Evolutionary conservation across 92 coral and sea anemone species (phyloP), one percentile per base, ranked within the genome.

Genomic region (Paragorgia papillata): DNA sequence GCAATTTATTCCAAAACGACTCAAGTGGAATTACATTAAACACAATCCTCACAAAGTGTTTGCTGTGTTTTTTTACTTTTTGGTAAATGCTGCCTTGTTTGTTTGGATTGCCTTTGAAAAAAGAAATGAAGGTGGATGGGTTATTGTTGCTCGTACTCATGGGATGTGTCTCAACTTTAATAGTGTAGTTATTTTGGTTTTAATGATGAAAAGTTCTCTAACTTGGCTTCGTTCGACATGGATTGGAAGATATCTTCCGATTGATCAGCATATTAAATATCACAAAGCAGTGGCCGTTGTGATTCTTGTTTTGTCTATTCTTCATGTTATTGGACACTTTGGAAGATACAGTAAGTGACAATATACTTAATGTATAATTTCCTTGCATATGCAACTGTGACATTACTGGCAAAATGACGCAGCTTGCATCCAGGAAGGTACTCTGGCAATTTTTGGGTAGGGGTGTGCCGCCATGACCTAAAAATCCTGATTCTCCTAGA

Each of bases 121-220:
- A 35, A 71, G 27, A 39, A 37, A 71, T 35, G 78, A 71, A 55
- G 51, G 78, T 26, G 63, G 25, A 22, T 71, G 78, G 78, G 58
- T 71, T 4, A 71, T 71, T 19, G 35, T 71, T 71, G 78, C 78
- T 53, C 78, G 78, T 20, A 21, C 50, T 26, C 50, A 53, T 33
- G 78, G 78, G 21, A 71, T 71, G 78, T 71, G 78, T 71, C 25
- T 71, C 25, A 71, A 71, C 78, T 71, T 71, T 14, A 71, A 71
- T 34, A 30, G 78, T 34, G 78, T 71, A 26, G 29, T 71, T 71
- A 37, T 71, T 51, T 55, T 71, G 57, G 64, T 71, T 22, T 33
- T 71, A 35, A 71, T 71, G 78, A 26, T 71, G 41, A 71, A 71
- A 54, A 54, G 78, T 55, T 66, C 70, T 66, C 59, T 75, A 56